Conservation (phyloP, 2,888 invertebrate species). For the Harmothoe impar region DNA sequence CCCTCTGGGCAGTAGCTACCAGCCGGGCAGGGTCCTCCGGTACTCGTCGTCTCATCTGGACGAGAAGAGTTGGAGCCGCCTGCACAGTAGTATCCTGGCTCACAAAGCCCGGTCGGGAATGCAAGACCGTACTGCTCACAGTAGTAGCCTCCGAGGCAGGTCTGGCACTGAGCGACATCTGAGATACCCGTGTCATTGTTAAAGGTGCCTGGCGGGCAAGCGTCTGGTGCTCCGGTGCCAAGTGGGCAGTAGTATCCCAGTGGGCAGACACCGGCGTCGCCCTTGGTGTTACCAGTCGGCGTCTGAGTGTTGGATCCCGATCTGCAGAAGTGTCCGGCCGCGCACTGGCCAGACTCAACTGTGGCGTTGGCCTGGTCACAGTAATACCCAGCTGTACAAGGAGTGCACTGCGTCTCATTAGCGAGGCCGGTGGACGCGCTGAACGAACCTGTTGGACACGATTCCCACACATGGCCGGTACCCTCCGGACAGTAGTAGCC, state of each 20-base stretch:
- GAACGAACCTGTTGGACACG: slow-evolving; percentile 80
- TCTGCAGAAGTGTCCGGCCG: slow-evolving; percentile 79
- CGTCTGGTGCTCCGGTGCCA: slow-evolving; percentile 75
- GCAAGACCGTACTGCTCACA: slow-evolving; percentile 78
- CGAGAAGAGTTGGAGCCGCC: slow-evolving; percentile 76
- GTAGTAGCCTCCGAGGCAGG: slow-evolving; percentile 78
- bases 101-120: slow-evolving; percentile 77
- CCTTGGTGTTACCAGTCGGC: slow-evolving; percentile 74
- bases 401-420: slow-evolving; percentile 77
- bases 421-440: slow-evolving; percentile 75
- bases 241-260: slow-evolving; percentile 78
- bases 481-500: slow-evolving; percentile 81
- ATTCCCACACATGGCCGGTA: slow-evolving; percentile 78
- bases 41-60: slow-evolving; percentile 73
- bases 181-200: slow-evolving; percentile 75
- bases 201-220: slow-evolving; percentile 80
- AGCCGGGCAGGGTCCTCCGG: slow-evolving; percentile 80
- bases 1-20: slow-evolving; percentile 79
- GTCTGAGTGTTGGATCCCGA: slow-evolving; percentile 75
- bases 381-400: slow-evolving; percentile 79
- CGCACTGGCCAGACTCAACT: slow-evolving; percentile 77
- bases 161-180: slow-evolving; percentile 74
- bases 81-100: slow-evolving; percentile 79
- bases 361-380: slow-evolving; percentile 78
- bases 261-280: slow-evolving; percentile 79